Evolutionary conservation across 2,113 vertebrate genomes (phyloP).

Genomic region (Anguilla japonica): DNA sequence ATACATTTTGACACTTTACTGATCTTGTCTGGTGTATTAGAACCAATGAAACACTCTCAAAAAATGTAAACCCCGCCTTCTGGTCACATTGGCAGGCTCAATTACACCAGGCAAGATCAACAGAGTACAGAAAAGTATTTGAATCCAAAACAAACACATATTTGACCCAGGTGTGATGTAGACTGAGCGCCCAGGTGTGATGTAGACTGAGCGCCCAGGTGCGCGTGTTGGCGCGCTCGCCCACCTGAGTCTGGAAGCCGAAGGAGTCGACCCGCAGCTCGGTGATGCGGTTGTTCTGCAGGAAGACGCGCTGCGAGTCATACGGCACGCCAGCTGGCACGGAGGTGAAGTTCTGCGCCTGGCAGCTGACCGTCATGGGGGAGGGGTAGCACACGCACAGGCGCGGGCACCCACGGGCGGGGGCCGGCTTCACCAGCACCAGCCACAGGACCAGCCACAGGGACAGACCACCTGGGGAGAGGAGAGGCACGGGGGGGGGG

Average conservation of each 20-base stretch:
- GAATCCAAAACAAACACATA: too few species aligned
- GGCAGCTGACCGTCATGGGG: conserved; percentile 97
- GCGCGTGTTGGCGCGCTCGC: neutral
- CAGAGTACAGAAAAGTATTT: too few species aligned
- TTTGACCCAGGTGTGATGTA: too few species aligned
- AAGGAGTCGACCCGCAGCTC: conserved; percentile 91
- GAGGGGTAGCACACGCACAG: conserved; percentile 92
- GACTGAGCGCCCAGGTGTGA: too few species aligned
- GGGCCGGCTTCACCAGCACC: conserved; percentile 75
- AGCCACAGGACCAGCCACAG: conserved; percentile 81
- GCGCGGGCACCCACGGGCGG: conserved; percentile 80
- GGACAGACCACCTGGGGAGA: conserved; percentile 69
- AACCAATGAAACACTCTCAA: too few species aligned
- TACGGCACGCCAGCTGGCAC: conserved; percentile 87
- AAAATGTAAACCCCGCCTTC: too few species aligned
- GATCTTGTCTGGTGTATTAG: too few species aligned
- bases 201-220: too few species aligned
- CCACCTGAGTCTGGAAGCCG: conserved; percentile 84
- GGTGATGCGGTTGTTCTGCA: conserved; percentile 95
- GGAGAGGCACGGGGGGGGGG: conserved; percentile 24
- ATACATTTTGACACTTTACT: too few species aligned
- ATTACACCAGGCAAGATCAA: too few species aligned
- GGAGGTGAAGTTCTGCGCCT: conserved; percentile 93
- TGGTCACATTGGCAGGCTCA: too few species aligned
- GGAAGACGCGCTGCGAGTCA: conserved; percentile 90